Percentiles rank a stretch among this genome's conserved stretches.
phyloP scores from a whole-genome alignment of 2,888 invertebrate genomes.

The Drosophila austrosaltans region DNA sequence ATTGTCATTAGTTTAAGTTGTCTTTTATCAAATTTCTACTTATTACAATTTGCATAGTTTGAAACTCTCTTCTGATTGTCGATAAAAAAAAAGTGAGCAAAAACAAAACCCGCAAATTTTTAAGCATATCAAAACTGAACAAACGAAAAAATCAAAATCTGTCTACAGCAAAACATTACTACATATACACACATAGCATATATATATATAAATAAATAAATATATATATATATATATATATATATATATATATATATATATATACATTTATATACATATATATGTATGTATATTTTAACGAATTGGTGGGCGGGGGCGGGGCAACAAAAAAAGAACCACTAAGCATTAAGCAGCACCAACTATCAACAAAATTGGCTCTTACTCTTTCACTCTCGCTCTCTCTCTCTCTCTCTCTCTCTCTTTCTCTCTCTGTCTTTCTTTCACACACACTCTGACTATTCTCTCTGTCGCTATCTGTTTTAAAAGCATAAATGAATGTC shows the following conservation, averaged over 20 bases:
- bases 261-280: slow-evolving; percentile 29
- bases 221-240: slow-evolving; percentile 32
- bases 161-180: slow-evolving; percentile 69
- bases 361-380: slow-evolving; percentile 53
- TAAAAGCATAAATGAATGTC: slow-evolving; percentile 50
- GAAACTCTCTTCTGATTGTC: slow-evolving; percentile 67
- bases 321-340: slow-evolving; percentile 37
- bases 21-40: slow-evolving; percentile 66
- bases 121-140: slow-evolving; percentile 26
- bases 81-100: slow-evolving; percentile 47
- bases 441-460: slow-evolving; percentile 1
- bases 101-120: slow-evolving; percentile 16
- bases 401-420: slow-evolving; percentile 21
- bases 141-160: slow-evolving; percentile 54
- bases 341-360: slow-evolving; percentile 35
- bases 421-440: slow-evolving; percentile 37
- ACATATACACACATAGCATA: slow-evolving; percentile 37
- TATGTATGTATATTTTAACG: slow-evolving; percentile 9
- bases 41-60: slow-evolving; percentile 81
- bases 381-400: slow-evolving; percentile 22
- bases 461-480: slow-evolving; percentile 34
- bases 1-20: slow-evolving; percentile 46
- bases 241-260: slow-evolving; percentile 34
- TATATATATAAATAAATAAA: slow-evolving; percentile 33
- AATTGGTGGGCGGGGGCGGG: slow-evolving; percentile 68